A percentile compares a stretch with the other conserved stretches of the same genome.
phyloP scores from a whole-genome alignment of 2,113 vertebrate species.

The Verasper variegatus region DNA sequence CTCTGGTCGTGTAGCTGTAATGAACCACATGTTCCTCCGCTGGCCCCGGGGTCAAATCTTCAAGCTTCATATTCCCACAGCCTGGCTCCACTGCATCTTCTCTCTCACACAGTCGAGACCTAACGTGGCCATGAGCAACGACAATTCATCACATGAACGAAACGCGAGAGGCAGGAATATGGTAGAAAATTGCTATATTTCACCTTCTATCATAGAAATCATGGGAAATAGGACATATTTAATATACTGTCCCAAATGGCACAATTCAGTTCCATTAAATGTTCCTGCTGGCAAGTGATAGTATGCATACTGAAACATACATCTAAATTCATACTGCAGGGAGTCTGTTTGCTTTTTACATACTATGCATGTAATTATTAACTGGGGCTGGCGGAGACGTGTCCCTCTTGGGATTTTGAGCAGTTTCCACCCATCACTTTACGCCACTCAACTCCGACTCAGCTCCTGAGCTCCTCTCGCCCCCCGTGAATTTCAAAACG shows the following conservation, averaged over 20 bases:
- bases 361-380: neutral
- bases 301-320: neutral
- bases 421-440: conserved; percentile 4
- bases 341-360: neutral
- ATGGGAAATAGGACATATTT: neutral
- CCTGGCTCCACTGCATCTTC: neutral
- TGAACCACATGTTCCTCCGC: neutral
- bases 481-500: neutral
- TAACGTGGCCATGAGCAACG: neutral
- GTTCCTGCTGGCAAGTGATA: neutral
- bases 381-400: neutral
- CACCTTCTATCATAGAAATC: neutral
- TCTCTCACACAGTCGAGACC: neutral
- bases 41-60: neutral
- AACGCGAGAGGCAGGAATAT: neutral
- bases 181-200: neutral
- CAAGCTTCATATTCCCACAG: neutral
- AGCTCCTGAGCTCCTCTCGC: neutral
- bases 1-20: conserved; percentile 3
- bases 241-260: neutral
- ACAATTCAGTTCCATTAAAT: neutral
- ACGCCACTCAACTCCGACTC: neutral
- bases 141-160: neutral
- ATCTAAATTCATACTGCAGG: neutral
- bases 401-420: neutral